A percentile compares a stretch with the other conserved stretches of the same genome.
Evolutionary conservation across 2,888 invertebrate genomes (phyloP).

Genomic region (Drosophila heteroneura): DNA sequence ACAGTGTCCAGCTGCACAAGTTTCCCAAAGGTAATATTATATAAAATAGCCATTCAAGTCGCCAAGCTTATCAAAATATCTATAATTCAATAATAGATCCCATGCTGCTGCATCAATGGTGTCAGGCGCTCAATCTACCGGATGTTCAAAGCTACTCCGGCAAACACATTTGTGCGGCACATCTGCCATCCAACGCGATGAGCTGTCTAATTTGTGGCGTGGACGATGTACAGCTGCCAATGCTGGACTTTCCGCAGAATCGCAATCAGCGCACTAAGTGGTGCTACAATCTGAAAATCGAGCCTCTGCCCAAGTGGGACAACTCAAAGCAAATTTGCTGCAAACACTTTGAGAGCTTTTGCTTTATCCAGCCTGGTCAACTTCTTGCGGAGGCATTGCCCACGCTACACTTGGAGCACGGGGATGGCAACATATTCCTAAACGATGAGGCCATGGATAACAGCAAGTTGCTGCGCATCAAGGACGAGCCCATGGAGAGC

Average conservation of each 20-base stretch:
- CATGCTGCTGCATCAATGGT: conserved; percentile 59
- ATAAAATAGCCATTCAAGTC: background rate
- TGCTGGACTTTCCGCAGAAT: conserved; percentile 65
- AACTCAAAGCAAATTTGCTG: conserved; percentile 66
- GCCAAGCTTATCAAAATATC: background rate
- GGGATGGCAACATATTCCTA: conserved; percentile 72
- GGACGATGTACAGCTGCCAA: conserved; percentile 49
- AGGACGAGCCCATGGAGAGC: conserved; percentile 64
- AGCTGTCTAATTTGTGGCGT: conserved; percentile 63
- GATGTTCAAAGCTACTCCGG: conserved; percentile 40
- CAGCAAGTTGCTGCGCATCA: conserved; percentile 44
- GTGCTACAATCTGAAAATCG: conserved; percentile 73
- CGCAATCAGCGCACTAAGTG: conserved; percentile 70
- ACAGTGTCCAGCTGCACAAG: conserved; percentile 50
- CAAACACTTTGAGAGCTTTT: conserved; percentile 70
- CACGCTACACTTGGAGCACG: conserved; percentile 74
- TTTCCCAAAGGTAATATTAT: conserved; percentile 68
- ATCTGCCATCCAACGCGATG: conserved; percentile 47
- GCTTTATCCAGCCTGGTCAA: conserved; percentile 58
- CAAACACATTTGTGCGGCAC: conserved; percentile 54
- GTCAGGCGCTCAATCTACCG: conserved; percentile 50
- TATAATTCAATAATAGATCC: conserved; percentile 41
- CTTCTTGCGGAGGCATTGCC: conserved; percentile 75
- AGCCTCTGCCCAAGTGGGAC: conserved; percentile 66
- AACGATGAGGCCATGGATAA: conserved; percentile 56